phyloP scores from a whole-genome alignment of 2,888 invertebrate genomes.

The Macroteleia sp. region DNA sequence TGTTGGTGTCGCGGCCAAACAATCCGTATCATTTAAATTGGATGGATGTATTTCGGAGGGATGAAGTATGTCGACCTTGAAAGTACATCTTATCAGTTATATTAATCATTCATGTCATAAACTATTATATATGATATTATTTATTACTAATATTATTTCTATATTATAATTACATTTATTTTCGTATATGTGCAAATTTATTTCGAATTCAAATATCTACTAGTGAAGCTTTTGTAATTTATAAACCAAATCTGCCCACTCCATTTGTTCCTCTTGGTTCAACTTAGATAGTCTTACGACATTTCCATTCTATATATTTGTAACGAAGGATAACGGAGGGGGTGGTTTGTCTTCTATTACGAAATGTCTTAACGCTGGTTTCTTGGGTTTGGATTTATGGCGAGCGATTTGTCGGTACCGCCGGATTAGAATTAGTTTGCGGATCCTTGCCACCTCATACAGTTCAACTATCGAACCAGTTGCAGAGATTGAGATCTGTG shows the following conservation, averaged over 20 bases:
- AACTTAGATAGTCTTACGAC: slow-evolving; percentile 77
- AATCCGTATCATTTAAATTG: slow-evolving; percentile 61
- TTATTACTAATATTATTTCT: no score
- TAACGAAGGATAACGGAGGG: slow-evolving; percentile 46
- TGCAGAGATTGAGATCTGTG: slow-evolving; percentile 62
- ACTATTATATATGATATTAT: no score
- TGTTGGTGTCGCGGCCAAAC: slow-evolving; percentile 55
- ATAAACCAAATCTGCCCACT: slow-evolving; percentile 75
- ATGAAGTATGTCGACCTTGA: slow-evolving; percentile 42
- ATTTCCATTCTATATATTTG: slow-evolving; percentile 69
- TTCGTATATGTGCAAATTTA: not conserved
- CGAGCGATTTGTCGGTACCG: slow-evolving; percentile 82
- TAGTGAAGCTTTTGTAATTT: slow-evolving; percentile 74
- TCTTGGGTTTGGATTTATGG: slow-evolving; percentile 81
- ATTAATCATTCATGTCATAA: slow-evolving; percentile 29
- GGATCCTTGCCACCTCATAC: slow-evolving; percentile 62
- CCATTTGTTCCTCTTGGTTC: slow-evolving; percentile 69
- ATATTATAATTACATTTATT: no score
- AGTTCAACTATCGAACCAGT: slow-evolving; percentile 59
- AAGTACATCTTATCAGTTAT: slow-evolving; percentile 31
- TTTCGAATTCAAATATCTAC: slow-evolving; percentile 46
- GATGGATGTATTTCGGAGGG: slow-evolving; percentile 42
- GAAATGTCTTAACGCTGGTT: slow-evolving; percentile 80
- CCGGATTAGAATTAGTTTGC: slow-evolving; percentile 84
- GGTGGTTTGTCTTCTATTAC: slow-evolving; percentile 83